Base-by-base conservation (phyloP, 2,888 invertebrate genomes). In the Psylliodes chrysocephalus region DNA sequence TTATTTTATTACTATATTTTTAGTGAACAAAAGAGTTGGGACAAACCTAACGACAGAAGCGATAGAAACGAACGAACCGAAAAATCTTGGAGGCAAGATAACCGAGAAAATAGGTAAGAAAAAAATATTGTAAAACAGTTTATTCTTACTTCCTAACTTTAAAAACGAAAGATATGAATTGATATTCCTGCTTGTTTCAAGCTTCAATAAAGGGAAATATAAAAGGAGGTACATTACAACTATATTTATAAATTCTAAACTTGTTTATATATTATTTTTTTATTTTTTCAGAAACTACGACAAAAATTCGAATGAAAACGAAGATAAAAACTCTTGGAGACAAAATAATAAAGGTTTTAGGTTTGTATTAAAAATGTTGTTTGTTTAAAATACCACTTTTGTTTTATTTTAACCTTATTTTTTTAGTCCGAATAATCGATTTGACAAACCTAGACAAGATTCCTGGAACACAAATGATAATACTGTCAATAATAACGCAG, bases 311-410 rank as follows among this genome's bases (percentile, higher is more conserved):
- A 75, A 73, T 69, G 75, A 76, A 57, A 64, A 61, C 51, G 63
- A 72, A 51, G 72, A 71, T n/a, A 56, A 52, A 14, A 69, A 63
- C 56, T 73, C 75, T 35, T 77, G 78, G 77, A 66, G 76, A 56
- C 71, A 76, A 51, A 73, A 72, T 53, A 77, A 76, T 42, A 76
- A 72, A 67, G 74, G 73, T 44, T 77, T 74, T 56, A 73, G 71
- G 76, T 77, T 66, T 67, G 73, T 73, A 38, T 38, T 6, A 2
- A 33, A 7, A 2, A 33, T 33, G 10, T 33, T 33, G n/a, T n/a
- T n/a, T n/a, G n/a, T n/a, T n/a, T n/a, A n/a, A n/a, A 33, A 33
- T 25, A 8, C 12, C n/a, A 49, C 14, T 49, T 22, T 4, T 25
- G 22, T 28, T 30, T 14, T 15, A n/a, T 40, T 35, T 17, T 18